A percentile compares a stretch with the other conserved stretches of the same genome.
phyloP scores from a whole-genome alignment of 2,888 invertebrate species.

The Stenoptilia bipunctidactyla region DNA sequence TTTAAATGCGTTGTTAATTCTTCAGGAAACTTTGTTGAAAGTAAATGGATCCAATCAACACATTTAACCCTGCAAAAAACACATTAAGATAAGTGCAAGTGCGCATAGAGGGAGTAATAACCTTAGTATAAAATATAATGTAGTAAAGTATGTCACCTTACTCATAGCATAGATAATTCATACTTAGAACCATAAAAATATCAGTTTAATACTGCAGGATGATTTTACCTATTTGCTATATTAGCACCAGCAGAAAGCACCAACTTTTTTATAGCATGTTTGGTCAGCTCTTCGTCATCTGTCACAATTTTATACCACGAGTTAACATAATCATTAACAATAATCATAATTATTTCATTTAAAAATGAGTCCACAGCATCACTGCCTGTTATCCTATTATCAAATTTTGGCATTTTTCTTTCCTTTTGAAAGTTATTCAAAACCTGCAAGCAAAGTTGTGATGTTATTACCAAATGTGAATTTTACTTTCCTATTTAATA shows the following conservation, averaged over 20 bases:
- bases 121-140: neutral
- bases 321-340: constrained; percentile 85
- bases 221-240: constrained; percentile 77
- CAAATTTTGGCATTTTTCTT: constrained; percentile 39
- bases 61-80: constrained; percentile 74
- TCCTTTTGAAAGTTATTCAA: constrained; percentile 41
- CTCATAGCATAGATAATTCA: too few species aligned
- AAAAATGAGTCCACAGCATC: constrained; percentile 88
- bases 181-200: too few species aligned
- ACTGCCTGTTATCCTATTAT: constrained; percentile 82
- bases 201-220: too few species aligned
- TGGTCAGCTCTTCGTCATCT: constrained; percentile 80
- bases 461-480: too few species aligned
- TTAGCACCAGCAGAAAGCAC: constrained; percentile 75
- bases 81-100: too few species aligned
- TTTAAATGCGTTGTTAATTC: constrained; percentile 91
- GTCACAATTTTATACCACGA: constrained; percentile 79
- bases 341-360: constrained; percentile 85
- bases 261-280: constrained; percentile 74
- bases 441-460: constrained; percentile 27
- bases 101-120: too few species aligned
- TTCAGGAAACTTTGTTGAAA: constrained; percentile 89
- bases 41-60: constrained; percentile 91
- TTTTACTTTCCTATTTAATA: neutral
- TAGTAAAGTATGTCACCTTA: neutral